These are phyloP conservation scores for Hirtodrosophila duncani DNA, from an alignment of 2,888 invertebrate genomes.

Conservation along the genomic window DNA sequence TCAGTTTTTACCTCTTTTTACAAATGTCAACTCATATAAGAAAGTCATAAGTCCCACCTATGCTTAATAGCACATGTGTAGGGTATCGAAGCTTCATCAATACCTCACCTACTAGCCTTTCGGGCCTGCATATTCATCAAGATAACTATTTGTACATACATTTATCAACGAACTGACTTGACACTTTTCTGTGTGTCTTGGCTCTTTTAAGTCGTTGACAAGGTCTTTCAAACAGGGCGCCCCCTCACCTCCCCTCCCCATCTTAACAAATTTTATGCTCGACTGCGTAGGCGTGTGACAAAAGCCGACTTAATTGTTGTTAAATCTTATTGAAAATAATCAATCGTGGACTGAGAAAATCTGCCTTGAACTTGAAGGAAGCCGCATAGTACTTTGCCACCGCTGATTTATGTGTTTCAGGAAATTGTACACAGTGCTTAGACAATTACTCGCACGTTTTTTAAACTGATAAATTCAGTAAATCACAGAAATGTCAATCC, in stretches of 20 bases:
- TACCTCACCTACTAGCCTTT: no score
- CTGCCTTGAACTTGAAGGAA: slow-evolving; percentile 44
- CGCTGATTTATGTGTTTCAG: slow-evolving; percentile 29
- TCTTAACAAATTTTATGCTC: slow-evolving; percentile 9
- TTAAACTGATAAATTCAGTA: slow-evolving; percentile 19
- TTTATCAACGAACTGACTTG: slow-evolving; percentile 33
- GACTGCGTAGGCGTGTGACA: slow-evolving; percentile 39
- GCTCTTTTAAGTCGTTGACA: slow-evolving; percentile 26
- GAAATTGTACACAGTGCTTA: slow-evolving; percentile 35
- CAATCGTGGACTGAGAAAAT: slow-evolving; percentile 7
- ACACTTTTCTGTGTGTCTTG: slow-evolving; percentile 18
- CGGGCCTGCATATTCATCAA: no score
- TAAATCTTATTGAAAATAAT: slow-evolving; percentile 10
- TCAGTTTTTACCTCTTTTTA: no score
- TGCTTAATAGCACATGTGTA: no score
- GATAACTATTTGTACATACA: no score
- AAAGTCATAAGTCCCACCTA: no score
- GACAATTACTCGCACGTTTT: slow-evolving; percentile 21
- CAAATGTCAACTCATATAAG: no score
- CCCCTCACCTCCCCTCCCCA: no score
- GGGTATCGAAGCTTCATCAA: no score
- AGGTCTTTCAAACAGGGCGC: slow-evolving; percentile 42
- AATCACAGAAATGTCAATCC: slow-evolving; percentile 16
- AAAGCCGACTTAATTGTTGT: neutral
- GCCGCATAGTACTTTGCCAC: no score